phyloP scores from a whole-genome alignment of 1,140 invertebrate species.

The Brachionus manjavacas region DNA sequence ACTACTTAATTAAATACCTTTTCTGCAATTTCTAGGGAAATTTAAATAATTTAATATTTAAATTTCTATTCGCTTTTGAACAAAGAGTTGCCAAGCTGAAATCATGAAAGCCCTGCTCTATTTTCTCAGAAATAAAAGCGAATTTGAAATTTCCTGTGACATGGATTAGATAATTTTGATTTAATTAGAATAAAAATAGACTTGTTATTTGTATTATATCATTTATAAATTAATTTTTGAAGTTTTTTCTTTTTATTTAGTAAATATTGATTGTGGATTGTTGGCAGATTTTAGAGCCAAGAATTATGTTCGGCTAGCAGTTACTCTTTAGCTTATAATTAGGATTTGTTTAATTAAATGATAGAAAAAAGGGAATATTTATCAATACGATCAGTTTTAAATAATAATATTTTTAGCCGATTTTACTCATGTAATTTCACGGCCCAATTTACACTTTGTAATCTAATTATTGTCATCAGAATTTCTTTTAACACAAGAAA shows the following conservation, averaged over 20 bases:
- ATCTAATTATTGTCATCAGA: not conserved
- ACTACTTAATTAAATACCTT: slow-evolving; percentile 20
- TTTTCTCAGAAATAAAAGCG: not conserved
- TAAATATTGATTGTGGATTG: not conserved
- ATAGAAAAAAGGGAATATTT: not conserved
- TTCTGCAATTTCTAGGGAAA: slow-evolving; percentile 8
- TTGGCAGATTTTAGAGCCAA: not conserved
- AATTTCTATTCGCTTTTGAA: not conserved
- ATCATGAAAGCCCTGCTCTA: not conserved
- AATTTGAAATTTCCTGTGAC: slow-evolving; percentile 20
- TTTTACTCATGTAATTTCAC: slow-evolving; percentile 14
- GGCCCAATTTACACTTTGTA: not conserved
- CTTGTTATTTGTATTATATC: not conserved
- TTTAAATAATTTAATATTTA: slow-evolving; percentile 27
- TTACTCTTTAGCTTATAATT: slow-evolving; percentile 1
- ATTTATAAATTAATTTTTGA: not conserved
- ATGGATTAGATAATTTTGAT: slow-evolving; percentile 20
- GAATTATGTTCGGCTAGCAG: not conserved
- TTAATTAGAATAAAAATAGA: not conserved
- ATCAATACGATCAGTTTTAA: not conserved
- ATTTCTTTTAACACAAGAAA: not conserved
- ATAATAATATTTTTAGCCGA: not conserved
- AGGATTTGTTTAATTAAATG: not conserved
- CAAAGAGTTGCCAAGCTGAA: not conserved
- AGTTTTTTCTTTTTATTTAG: not conserved